Base-by-base conservation (phyloP, 2,113 vertebrate species). In the Myiozetetes cayanensis region DNA sequence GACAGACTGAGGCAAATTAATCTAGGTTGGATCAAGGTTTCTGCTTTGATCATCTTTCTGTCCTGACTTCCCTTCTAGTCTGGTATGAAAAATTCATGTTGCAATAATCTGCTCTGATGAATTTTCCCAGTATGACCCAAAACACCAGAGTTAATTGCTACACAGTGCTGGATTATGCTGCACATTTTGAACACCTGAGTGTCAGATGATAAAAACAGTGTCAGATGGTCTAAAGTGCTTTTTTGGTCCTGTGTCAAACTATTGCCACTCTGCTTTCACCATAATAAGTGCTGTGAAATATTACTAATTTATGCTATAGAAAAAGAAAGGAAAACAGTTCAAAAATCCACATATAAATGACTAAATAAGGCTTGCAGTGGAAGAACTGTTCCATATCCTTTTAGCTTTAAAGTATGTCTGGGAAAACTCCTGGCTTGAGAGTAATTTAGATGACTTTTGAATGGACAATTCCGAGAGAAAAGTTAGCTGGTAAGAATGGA, bases 331-430 rank as follows among this genome's bases (percentile, higher is more conserved):
- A 74, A 95, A 96, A 76, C 67, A 88, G 15, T 71, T 94, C 10
- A 90, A 91, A 91, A 87, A 87, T 41, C 49, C 62, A 59, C 63
- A 52, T 77, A 43, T 78, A 82, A 83, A 83, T 91, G 14, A 89
- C 89, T 96, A 96, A 93, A 96, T 94, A 95, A 94, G 90, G 85
- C 24, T 93, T 91, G 73, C 73, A 91, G 10, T 65, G 41, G 61
- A 87, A 87, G 76, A 90, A 33, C 9, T 13, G 17, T 39, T 94
- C 58, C 31, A 24, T 70, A 23, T 70, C 31, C 39, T 59, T 83
- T 90, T 67, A 91, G 49, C 23, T 87, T 50, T 70, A 59, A 95
- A 87, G 6, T 67, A 80, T 74, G 67, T 82, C 87, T 93, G 75
- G 85, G 71, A 94, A 96, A 91, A 79, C 62, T 93, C 70, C n/a